These are phyloP conservation scores for Elachura formosa DNA, from an alignment of 2,113 vertebrate species.

Conservation along the genomic window DNA sequence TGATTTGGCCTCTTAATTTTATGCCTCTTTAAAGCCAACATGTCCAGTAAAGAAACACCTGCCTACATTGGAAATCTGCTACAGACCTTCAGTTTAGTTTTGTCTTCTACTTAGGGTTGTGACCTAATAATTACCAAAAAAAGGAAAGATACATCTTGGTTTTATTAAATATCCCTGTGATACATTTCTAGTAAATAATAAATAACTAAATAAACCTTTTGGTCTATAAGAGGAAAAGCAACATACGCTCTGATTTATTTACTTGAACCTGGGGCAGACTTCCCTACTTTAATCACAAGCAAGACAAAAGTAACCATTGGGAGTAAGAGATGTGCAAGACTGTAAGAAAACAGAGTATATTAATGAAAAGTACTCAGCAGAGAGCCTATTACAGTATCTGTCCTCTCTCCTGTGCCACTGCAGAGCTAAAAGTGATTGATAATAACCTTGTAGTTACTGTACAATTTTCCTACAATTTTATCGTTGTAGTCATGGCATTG, in stretches of 20 bases:
- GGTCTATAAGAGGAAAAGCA: neutral
- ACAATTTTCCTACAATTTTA: conserved; percentile 56
- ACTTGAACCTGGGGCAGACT: neutral
- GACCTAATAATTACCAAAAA: neutral
- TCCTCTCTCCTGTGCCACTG: neutral
- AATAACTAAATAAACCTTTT: neutral
- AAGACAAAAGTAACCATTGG: conserved; percentile 1
- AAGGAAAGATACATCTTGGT: neutral
- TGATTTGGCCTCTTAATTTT: neutral
- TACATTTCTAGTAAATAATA: neutral
- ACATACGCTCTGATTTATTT: neutral
- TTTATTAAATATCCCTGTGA: neutral
- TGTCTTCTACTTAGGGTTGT: neutral
- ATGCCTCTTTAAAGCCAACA: neutral
- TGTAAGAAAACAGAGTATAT: conserved; percentile 15
- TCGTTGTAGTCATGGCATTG: conserved; percentile 30
- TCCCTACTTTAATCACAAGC: conserved; percentile 9
- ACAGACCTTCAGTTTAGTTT: rapidly evolving
- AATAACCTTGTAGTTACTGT: conserved; percentile 42
- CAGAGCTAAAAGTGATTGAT: conserved; percentile 58
- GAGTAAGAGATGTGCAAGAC: neutral
- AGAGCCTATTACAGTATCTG: conserved; percentile 14
- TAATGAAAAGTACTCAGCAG: conserved; percentile 12
- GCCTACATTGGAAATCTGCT: neutral
- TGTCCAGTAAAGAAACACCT: neutral